Base-by-base conservation (phyloP, 2,888 invertebrate genomes). In the Helicoverpa assulta region DNA sequence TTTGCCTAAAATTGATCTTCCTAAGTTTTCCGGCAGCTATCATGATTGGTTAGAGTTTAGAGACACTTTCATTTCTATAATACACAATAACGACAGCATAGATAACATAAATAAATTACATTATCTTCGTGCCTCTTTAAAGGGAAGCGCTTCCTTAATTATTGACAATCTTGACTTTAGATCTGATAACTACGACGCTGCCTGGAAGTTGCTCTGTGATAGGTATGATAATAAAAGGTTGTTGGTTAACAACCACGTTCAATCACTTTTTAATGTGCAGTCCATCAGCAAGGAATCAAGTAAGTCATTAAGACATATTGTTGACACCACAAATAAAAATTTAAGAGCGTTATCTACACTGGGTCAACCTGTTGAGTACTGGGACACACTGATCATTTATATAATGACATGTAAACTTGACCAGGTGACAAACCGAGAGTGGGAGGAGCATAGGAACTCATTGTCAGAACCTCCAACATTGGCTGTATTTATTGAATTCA, bases 201-300 rank as follows among this genome's bases (percentile, higher is more conserved):
- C 68, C 47, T 68, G 68, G 62, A 69, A 50, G 54, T 69, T 69
- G 5, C 37, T 61, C 8, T 60, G 67, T 52, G 55, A 67, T 1
- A 67, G 67, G 37, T 67, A 61, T 19, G 55, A 63, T 50, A 63
- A 63, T n/a, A 69, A 69, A 37, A 57, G 68, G 6, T 43, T 82
- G 75, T 73, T 73, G 18, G 63, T 69, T 16, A 69, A 69, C 16
- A 69, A 63, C 14, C 58, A 68, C 47, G 65, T 65, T 0, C 59
- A 67, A 67, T 29, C 54, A 12, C 53, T 62, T 1, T 62, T 62
- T 7, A 62, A 54, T n/a, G 26, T 62, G 10, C 53, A 54, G 0
- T 5, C 62, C 26, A 62, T 62, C 18, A 14, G 6, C 14, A 54
- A 12, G 14, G 62, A 62, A 26, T 54, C 62, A 5, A 62, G 62